A percentile compares a stretch with the other conserved stretches of the same genome.
Evolutionary conservation across 2,113 vertebrate genomes (phyloP).

Genomic region (Osmerus mordax): DNA sequence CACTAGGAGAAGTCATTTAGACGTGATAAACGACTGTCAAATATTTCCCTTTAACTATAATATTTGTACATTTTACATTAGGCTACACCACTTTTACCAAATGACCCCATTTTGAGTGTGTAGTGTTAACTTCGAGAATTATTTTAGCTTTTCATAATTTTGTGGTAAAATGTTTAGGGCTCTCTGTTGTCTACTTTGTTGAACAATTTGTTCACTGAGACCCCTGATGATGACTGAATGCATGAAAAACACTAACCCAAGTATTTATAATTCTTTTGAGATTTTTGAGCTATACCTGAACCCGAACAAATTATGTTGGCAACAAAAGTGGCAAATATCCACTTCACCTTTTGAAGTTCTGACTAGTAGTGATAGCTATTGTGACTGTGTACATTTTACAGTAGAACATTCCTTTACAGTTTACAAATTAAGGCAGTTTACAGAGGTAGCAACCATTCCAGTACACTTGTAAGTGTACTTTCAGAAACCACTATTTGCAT

Average conservation of each 20-base stretch:
- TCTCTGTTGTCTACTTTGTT: no score
- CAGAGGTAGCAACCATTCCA: constrained; percentile 31
- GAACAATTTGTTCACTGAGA: no score
- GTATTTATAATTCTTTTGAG: background rate
- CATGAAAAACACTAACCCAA: constrained; percentile 3
- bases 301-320: constrained; percentile 9
- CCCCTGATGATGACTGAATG: no score
- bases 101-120: no score
- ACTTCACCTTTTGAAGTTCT: background rate
- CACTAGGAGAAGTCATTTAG: background rate
- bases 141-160: no score
- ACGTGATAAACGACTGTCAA: background rate
- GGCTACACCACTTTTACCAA: no score
- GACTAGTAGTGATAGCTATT: constrained; percentile 34
- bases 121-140: no score
- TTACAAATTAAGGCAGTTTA: constrained; percentile 38
- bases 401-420: constrained; percentile 46
- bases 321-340: constrained; percentile 4
- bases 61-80: background rate
- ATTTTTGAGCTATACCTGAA: constrained; percentile 25
- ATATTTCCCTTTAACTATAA: background rate
- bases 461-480: constrained; percentile 52
- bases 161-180: no score
- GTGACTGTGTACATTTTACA: constrained; percentile 42
- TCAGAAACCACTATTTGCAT: constrained; percentile 28